Evolutionary conservation across 2,113 vertebrate genomes (phyloP).

Genomic region (Struthidea cinerea): DNA sequence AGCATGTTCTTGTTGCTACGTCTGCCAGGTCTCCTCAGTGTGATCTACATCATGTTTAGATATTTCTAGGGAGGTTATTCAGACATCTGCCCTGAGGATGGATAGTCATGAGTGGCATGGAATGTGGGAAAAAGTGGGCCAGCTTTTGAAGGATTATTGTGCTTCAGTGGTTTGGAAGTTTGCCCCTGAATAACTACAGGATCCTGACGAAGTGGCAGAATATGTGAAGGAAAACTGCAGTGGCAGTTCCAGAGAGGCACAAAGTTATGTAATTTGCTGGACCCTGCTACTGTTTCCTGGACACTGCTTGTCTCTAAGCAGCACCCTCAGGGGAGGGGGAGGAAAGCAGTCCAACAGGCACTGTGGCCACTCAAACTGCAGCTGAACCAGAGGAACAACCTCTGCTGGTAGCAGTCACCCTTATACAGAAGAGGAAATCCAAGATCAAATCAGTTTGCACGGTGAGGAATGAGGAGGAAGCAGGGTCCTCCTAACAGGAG

Average conservation of each 20-base stretch:
- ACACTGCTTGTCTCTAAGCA: not conserved
- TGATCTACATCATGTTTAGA: rapidly evolving
- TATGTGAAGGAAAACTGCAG: not conserved
- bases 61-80: not conserved
- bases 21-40: not conserved
- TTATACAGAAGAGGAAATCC: not conserved
- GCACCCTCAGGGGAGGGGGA: not conserved
- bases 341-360: not conserved
- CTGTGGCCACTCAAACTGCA: not conserved
- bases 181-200: not conserved
- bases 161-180: not conserved
- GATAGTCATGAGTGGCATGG: not conserved
- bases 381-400: not conserved
- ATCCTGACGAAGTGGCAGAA: not conserved
- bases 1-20: not conserved
- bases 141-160: not conserved
- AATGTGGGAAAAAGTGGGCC: not conserved
- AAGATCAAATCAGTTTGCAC: not conserved
- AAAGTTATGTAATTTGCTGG: not conserved
- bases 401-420: rapidly evolving
- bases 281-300: not conserved
- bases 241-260: not conserved
- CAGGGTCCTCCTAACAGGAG: not conserved
- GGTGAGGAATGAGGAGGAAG: not conserved
- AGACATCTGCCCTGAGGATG: not conserved